These are phyloP conservation scores for Myzus persicae DNA, from an alignment of 1,140 invertebrate species.

Conservation along the genomic window DNA sequence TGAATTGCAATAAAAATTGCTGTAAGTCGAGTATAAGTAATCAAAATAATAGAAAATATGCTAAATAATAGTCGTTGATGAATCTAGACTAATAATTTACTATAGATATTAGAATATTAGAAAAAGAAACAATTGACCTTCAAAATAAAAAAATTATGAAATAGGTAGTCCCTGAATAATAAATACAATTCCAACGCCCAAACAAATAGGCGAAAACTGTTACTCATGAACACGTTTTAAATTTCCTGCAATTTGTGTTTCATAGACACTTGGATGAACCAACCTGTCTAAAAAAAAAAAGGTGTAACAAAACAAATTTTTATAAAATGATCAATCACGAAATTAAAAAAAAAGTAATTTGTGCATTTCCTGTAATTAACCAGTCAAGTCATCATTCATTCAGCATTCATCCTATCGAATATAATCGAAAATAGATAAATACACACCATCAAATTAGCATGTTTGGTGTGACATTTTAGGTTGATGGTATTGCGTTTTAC, in stretches of 20 bases:
- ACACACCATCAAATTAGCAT: background rate
- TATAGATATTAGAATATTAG: background rate
- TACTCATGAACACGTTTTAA: conserved; percentile 31
- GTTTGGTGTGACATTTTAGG: background rate
- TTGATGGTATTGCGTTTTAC: background rate
- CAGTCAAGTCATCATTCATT: background rate
- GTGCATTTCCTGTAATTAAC: conserved; percentile 37
- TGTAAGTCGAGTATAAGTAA: background rate
- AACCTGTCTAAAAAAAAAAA: background rate
- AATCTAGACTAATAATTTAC: background rate
- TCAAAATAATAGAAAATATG: background rate
- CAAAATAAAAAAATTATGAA: conserved; percentile 8
- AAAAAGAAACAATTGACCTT: background rate
- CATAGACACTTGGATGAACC: background rate
- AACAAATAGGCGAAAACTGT: background rate
- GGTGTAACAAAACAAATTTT: conserved; percentile 37
- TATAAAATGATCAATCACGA: background rate
- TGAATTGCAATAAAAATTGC: background rate
- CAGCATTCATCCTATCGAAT: background rate
- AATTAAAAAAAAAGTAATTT: conserved; percentile 33
- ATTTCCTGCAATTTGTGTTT: conserved; percentile 47
- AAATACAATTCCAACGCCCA: background rate
- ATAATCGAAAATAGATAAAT: conserved; percentile 10
- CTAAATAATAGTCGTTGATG: too few relatives aligned
- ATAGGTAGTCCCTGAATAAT: conserved; percentile 27